Evolutionary conservation across 2,113 vertebrate genomes (phyloP).

Genomic region (Burhinus oedicnemus): DNA sequence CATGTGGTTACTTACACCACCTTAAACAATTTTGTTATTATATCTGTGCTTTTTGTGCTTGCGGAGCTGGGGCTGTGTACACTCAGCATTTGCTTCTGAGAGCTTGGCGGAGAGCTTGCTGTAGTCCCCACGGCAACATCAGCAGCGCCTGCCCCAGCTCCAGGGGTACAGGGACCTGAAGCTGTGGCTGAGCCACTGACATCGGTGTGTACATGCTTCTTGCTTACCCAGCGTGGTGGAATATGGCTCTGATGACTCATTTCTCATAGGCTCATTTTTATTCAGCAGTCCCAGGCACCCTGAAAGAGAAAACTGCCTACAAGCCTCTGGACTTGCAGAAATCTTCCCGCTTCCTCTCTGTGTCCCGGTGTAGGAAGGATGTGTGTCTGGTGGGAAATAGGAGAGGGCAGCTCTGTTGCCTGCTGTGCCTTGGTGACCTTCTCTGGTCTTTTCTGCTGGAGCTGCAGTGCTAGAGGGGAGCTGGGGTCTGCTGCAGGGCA

Average conservation of each 20-base stretch:
- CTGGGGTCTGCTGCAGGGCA: neutral
- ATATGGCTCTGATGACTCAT: neutral
- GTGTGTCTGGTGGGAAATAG: neutral
- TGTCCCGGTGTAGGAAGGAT: neutral
- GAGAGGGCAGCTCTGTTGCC: neutral
- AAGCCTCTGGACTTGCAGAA: neutral
- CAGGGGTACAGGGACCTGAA: neutral
- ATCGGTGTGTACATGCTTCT: fast-evolving
- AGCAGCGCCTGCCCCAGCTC: neutral
- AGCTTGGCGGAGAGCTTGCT: neutral
- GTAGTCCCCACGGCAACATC: neutral
- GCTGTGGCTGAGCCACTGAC: neutral
- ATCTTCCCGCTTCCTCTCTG: neutral
- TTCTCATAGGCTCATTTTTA: neutral
- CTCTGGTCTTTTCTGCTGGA: neutral
- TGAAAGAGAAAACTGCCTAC: neutral
- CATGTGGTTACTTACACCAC: neutral
- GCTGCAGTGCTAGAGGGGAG: neutral
- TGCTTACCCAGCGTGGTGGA: neutral
- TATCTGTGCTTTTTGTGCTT: neutral
- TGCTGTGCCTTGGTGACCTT: neutral
- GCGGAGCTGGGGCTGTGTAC: neutral
- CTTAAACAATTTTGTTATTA: neutral
- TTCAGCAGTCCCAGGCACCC: neutral
- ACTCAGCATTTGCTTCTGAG: neutral